Evolutionary conservation across 2,797 vertebrate genomes (phyloP).

Genomic region (Brachyrhaphis roseni): DNA sequence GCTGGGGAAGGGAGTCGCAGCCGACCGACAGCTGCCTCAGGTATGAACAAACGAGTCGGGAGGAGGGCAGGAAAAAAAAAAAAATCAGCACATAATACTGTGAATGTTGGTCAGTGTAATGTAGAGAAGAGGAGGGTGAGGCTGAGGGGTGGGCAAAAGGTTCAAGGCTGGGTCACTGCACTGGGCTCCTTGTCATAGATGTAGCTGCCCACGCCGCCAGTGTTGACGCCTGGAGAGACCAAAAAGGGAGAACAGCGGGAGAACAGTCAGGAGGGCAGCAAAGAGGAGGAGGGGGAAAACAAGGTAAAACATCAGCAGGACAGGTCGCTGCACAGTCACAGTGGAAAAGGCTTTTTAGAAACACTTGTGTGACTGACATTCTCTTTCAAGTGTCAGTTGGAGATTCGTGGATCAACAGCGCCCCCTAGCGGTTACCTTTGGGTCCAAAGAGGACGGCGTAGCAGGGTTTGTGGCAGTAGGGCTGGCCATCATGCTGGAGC

Average conservation of each 20-base stretch:
- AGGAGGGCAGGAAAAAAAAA: background rate
- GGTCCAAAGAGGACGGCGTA: slow-evolving; percentile 90
- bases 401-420: slow-evolving; percentile 61
- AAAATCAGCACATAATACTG: slow-evolving; percentile 56
- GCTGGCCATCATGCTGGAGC: slow-evolving; percentile 90
- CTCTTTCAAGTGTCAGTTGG: slow-evolving; percentile 55
- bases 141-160: slow-evolving; percentile 46
- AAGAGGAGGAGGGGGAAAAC: slow-evolving; percentile 18
- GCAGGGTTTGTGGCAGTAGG: slow-evolving; percentile 89
- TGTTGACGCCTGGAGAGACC: slow-evolving; percentile 91
- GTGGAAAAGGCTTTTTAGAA: slow-evolving; percentile 35
- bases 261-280: slow-evolving; percentile 13
- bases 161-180: slow-evolving; percentile 88
- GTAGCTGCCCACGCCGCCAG: slow-evolving; percentile 97
- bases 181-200: slow-evolving; percentile 95
- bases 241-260: slow-evolving; percentile 48
- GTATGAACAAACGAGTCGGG: slow-evolving; percentile 32
- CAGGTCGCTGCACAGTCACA: slow-evolving; percentile 18
- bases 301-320: slow-evolving; percentile 41
- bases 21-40: slow-evolving; percentile 39
- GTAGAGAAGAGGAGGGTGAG: slow-evolving; percentile 57
- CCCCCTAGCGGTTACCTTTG: slow-evolving; percentile 91
- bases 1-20: slow-evolving; percentile 19
- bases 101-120: slow-evolving; percentile 51
- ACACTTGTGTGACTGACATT: slow-evolving; percentile 53